phyloP scores from a whole-genome alignment of 2,113 vertebrate genomes.

The Rhabdomys dilectus region DNA sequence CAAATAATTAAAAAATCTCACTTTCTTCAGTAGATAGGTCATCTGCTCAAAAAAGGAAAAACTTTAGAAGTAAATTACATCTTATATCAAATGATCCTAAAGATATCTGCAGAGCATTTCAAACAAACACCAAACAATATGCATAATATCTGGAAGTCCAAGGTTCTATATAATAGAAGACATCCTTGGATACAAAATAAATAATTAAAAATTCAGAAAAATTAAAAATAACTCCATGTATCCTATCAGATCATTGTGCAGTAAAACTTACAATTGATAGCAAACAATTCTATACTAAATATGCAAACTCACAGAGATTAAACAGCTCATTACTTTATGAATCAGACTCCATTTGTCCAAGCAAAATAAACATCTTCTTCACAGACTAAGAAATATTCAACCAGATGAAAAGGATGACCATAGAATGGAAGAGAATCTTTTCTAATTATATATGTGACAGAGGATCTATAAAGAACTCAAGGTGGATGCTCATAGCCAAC shows the following conservation, averaged over 20 bases:
- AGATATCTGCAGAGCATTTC: background rate
- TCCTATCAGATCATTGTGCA: background rate
- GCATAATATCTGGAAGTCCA: background rate
- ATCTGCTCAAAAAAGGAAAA: too few species aligned
- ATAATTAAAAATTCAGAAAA: background rate
- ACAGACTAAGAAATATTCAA: background rate
- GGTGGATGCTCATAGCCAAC: too few species aligned
- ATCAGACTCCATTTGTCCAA: background rate
- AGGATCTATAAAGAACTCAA: background rate
- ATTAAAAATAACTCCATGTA: background rate
- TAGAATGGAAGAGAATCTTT: background rate
- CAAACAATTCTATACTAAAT: background rate
- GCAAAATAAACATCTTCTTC: background rate
- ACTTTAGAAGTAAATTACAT: background rate
- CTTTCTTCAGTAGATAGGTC: background rate
- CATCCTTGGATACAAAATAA: background rate
- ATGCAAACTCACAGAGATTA: background rate
- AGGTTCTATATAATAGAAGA: background rate
- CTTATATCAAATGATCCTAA: background rate
- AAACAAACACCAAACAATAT: background rate
- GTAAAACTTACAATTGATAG: background rate
- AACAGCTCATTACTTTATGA: background rate
- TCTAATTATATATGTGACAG: background rate
- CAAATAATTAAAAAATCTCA: background rate
- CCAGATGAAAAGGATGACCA: background rate